phyloP scores from a whole-genome alignment of 2,113 vertebrate genomes.

The Rhabdomys dilectus region DNA sequence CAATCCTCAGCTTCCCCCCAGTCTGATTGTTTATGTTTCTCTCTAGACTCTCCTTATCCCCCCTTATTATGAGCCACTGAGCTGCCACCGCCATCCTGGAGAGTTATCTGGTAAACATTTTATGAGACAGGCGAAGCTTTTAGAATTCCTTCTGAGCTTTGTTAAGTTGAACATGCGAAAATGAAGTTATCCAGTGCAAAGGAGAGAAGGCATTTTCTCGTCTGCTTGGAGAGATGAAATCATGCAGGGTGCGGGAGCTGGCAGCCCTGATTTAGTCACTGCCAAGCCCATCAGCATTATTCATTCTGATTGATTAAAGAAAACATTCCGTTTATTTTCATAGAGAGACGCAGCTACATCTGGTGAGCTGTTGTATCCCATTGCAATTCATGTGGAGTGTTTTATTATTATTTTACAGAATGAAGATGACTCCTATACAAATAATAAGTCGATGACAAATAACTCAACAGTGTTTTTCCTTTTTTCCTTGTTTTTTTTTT shows the following conservation, averaged over 20 bases:
- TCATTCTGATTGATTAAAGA: slow-evolving; percentile 81
- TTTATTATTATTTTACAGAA: slow-evolving; percentile 72
- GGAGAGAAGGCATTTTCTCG: slow-evolving; percentile 64
- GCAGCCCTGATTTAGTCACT: slow-evolving; percentile 73
- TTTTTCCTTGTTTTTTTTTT: neutral
- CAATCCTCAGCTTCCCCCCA: slow-evolving; percentile 44
- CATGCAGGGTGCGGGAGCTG: neutral
- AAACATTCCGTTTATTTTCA: slow-evolving; percentile 78
- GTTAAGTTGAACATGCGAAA: slow-evolving; percentile 77
- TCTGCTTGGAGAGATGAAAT: slow-evolving; percentile 75
- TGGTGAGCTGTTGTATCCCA: slow-evolving; percentile 62
- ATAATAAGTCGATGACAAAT: slow-evolving; percentile 75
- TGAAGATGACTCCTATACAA: slow-evolving; percentile 50
- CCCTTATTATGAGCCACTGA: slow-evolving; percentile 58
- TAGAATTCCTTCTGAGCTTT: slow-evolving; percentile 82
- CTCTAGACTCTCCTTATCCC: slow-evolving; percentile 67
- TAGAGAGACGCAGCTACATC: slow-evolving; percentile 70
- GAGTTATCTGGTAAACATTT: slow-evolving; percentile 78
- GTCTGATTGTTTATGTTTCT: slow-evolving; percentile 53
- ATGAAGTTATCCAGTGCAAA: slow-evolving; percentile 77
- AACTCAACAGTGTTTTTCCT: slow-evolving; percentile 45
- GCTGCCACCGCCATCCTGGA: slow-evolving; percentile 43
- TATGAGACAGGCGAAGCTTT: slow-evolving; percentile 74
- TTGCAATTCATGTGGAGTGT: slow-evolving; percentile 68
- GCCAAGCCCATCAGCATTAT: slow-evolving; percentile 76